A percentile compares a stretch with the other conserved stretches of the same genome.
Conservation (phyloP, 2,888 invertebrate genomes). For the Tineola bisselliella region DNA sequence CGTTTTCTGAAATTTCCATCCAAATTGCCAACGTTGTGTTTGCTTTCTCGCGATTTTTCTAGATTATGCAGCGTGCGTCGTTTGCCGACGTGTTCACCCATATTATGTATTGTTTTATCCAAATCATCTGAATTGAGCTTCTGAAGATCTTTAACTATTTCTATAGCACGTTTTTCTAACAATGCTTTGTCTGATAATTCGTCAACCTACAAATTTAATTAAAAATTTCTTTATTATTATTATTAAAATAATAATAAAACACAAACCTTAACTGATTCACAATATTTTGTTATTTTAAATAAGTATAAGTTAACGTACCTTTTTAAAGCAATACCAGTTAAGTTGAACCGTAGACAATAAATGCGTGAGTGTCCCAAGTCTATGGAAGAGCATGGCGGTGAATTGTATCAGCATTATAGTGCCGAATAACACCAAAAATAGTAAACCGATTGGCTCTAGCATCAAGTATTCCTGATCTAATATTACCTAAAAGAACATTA, state of each 20-base stretch:
- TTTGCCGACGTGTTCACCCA: conserved; percentile 77
- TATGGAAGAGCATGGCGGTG: conserved; percentile 95
- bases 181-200: conserved; percentile 85
- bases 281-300: too few relatives aligned
- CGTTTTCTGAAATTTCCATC: conserved; percentile 94
- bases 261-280: too few relatives aligned
- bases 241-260: too few relatives aligned
- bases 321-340: conserved; percentile 81
- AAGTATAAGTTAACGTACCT: conserved; percentile 51
- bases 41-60: conserved; percentile 83
- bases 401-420: conserved; percentile 94
- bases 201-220: conserved; percentile 75
- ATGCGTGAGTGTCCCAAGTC: conserved; percentile 94
- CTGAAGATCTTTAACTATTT: conserved; percentile 89
- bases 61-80: conserved; percentile 89
- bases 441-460: conserved; percentile 93
- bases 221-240: too few relatives aligned
- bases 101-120: conserved; percentile 75
- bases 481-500: conserved; percentile 8
- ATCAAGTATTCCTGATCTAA: conserved; percentile 87
- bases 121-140: conserved; percentile 83
- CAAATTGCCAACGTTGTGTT: conserved; percentile 85
- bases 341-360: conserved; percentile 92
- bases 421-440: conserved; percentile 97
- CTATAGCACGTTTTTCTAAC: conserved; percentile 87